Evolutionary conservation across 2,797 vertebrate species (phyloP).

Genomic region (Xiphorhynchus erythropygius): DNA sequence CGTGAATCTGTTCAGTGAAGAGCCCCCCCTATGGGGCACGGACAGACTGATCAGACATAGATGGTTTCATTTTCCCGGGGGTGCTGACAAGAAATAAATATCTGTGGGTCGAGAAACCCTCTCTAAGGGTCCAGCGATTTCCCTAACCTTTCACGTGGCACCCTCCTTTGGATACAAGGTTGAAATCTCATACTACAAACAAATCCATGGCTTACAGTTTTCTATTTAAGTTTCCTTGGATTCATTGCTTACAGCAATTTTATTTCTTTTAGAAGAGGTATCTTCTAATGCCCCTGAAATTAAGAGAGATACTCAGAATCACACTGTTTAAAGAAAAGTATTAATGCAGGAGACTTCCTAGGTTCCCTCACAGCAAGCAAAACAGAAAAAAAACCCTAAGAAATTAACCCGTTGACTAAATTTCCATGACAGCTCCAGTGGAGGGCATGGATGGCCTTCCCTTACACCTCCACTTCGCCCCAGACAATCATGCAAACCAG

Average conservation of each 20-base stretch:
- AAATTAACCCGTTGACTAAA: background rate
- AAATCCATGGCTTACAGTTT: background rate
- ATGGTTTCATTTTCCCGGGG: background rate
- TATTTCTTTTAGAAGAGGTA: background rate
- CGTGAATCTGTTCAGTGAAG: background rate
- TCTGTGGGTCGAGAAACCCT: background rate
- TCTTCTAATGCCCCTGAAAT: background rate
- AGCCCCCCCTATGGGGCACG: background rate
- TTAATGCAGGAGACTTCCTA: background rate
- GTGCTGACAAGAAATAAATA: background rate
- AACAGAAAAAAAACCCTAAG: background rate
- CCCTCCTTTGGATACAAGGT: background rate
- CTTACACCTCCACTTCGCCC: background rate
- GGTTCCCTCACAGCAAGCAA: background rate
- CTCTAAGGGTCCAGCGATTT: background rate
- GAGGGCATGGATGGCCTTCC: background rate
- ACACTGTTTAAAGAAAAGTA: background rate
- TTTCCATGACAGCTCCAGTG: accelerated
- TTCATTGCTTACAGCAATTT: background rate
- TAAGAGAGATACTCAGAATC: background rate
- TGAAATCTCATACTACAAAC: background rate
- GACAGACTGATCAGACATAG: background rate
- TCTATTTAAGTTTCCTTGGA: background rate
- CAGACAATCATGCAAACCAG: background rate
- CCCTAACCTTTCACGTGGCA: background rate